Evolutionary conservation across 1,140 invertebrate species (phyloP).

Genomic region (Monomorium pharaonis): DNA sequence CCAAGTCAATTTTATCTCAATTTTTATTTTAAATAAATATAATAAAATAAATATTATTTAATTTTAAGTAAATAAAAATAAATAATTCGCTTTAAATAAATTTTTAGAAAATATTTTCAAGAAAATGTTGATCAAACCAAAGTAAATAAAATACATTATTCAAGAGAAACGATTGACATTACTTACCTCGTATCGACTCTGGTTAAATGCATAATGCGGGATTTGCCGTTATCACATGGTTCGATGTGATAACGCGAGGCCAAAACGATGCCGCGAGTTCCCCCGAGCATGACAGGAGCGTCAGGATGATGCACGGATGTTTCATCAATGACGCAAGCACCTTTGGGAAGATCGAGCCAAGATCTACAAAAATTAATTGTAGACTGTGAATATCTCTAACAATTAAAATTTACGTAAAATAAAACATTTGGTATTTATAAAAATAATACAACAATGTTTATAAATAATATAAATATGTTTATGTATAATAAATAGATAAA

Average conservation of each 20-base stretch:
- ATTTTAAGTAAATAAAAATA: not conserved
- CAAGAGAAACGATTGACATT: not conserved
- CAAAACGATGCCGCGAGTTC: constrained; percentile 93
- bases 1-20: not conserved
- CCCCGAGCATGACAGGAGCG: constrained; percentile 89
- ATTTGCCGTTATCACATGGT: constrained; percentile 96
- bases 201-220: constrained; percentile 94
- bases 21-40: not conserved
- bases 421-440: not conserved
- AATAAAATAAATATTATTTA: not conserved
- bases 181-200: constrained; percentile 95
- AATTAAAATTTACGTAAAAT: not conserved
- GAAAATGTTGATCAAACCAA: not conserved
- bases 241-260: constrained; percentile 97
- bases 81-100: not conserved
- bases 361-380: constrained; percentile 86
- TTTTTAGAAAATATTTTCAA: not conserved
- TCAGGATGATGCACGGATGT: constrained; percentile 94
- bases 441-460: not conserved
- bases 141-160: not conserved
- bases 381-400: not conserved
- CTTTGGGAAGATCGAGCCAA: constrained; percentile 94
- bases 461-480: too few species aligned
- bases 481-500: too few species aligned
- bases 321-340: constrained; percentile 94